Conservation (phyloP, 2,797 vertebrate species). For the Alca torda region DNA sequence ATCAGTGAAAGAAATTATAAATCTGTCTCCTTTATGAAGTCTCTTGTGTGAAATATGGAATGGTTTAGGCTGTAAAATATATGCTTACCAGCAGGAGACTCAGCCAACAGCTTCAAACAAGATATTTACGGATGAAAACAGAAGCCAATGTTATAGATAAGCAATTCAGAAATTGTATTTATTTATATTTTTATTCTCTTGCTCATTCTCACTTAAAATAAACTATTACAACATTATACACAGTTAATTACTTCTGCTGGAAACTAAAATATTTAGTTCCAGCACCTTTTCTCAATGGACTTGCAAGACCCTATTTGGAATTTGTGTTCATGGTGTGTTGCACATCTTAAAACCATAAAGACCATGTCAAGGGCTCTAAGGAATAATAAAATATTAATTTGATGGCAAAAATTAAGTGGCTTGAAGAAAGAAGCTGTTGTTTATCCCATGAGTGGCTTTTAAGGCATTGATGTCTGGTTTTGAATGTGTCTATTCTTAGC, state of each 20-base stretch:
- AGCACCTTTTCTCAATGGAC: slow-evolving; percentile 57
- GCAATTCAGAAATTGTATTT: neutral
- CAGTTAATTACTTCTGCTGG: slow-evolving; percentile 82
- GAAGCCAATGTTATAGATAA: neutral
- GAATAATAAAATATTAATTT: slow-evolving; percentile 89
- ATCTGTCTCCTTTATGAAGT: slow-evolving; percentile 62
- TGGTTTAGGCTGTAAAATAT: slow-evolving; percentile 59
- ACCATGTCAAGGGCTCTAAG: slow-evolving; percentile 78
- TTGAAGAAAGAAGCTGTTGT: slow-evolving; percentile 81
- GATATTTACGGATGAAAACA: slow-evolving; percentile 16
- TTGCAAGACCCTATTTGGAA: slow-evolving; percentile 75
- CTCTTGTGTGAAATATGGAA: slow-evolving; percentile 65
- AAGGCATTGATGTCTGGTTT: slow-evolving; percentile 77
- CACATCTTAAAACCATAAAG: slow-evolving; percentile 81
- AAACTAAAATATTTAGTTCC: slow-evolving; percentile 79
- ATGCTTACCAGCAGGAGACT: slow-evolving; percentile 57
- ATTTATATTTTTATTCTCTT: slow-evolving; percentile 47
- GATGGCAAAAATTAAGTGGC: slow-evolving; percentile 84
- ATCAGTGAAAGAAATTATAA: slow-evolving; percentile 71
- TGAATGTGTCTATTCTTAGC: slow-evolving; percentile 74
- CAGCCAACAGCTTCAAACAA: slow-evolving; percentile 63
- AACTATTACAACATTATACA: slow-evolving; percentile 65
- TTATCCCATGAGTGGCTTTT: slow-evolving; percentile 80
- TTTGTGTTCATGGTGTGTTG: slow-evolving; percentile 74
- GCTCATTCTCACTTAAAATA: slow-evolving; percentile 48